Conservation (phyloP, 1,140 invertebrate species). For the Cecropterus lyciades region DNA sequence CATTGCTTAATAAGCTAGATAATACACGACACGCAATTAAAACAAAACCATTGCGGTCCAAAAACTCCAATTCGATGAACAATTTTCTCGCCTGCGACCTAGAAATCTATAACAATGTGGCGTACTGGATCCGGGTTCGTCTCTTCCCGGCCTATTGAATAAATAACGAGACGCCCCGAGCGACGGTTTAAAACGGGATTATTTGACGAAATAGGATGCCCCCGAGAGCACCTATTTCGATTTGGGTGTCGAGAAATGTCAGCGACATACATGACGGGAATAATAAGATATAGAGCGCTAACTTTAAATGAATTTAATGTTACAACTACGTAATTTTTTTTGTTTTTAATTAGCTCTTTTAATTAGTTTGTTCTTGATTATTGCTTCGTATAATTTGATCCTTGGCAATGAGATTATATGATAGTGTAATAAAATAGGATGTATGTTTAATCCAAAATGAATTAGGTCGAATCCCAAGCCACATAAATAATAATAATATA, state of each 20-base stretch:
- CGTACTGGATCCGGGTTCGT: conserved; percentile 9
- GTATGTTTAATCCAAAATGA: too few relatives aligned
- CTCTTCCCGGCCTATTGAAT: conserved; percentile 43
- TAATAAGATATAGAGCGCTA: conserved; percentile 4
- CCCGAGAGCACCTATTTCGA: conserved; percentile 20
- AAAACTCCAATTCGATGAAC: conserved; percentile 27
- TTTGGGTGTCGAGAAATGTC: conserved; percentile 4
- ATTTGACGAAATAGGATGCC: conserved; percentile 34
- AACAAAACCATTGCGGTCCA: conserved; percentile 5
- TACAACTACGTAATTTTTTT: too few relatives aligned
- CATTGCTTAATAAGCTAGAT: too few relatives aligned
- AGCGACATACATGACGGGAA: background rate
- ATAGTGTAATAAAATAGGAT: too few relatives aligned
- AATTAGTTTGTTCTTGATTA: too few relatives aligned
- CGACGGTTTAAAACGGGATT: conserved; percentile 50
- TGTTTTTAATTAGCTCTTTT: too few relatives aligned
- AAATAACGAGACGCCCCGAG: conserved; percentile 48
- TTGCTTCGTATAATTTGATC: too few relatives aligned
- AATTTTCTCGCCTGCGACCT: conserved; percentile 25
- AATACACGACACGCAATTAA: conserved; percentile 20
- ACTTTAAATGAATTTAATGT: too few relatives aligned
- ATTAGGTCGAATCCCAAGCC: too few relatives aligned
- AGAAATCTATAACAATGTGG: conserved; percentile 33
- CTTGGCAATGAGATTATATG: too few relatives aligned
- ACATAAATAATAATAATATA: too few relatives aligned